A percentile compares a stretch with the other conserved stretches of the same genome.
phyloP scores from a whole-genome alignment of 2,888 invertebrate genomes.

The Drosophila buzzatii region DNA sequence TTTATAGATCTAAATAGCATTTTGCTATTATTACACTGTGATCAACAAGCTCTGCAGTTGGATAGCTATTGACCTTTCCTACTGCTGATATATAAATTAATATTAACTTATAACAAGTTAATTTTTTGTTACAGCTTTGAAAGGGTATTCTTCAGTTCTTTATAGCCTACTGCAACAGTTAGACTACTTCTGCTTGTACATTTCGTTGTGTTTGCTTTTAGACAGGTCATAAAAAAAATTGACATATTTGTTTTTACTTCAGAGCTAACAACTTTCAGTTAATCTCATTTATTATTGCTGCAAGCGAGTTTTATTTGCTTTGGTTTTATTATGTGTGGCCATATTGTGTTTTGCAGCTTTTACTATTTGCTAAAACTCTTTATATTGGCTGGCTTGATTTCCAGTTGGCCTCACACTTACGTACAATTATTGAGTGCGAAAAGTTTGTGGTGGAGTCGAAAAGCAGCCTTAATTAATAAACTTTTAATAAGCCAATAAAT shows the following conservation, averaged over 20 bases:
- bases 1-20: too few species aligned
- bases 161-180: background rate
- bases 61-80: background rate
- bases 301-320: background rate
- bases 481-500: slow-evolving; percentile 45
- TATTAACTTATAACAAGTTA: background rate
- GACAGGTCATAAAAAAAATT: slow-evolving; percentile 1
- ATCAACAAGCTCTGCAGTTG: background rate
- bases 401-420: background rate
- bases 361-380: slow-evolving; percentile 2
- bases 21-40: background rate
- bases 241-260: slow-evolving; percentile 9
- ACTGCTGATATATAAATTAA: too few species aligned
- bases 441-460: slow-evolving; percentile 19
- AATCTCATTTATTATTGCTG: slow-evolving; percentile 2
- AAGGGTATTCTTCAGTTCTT: background rate
- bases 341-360: background rate
- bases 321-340: slow-evolving; percentile 1
- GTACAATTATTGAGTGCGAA: slow-evolving; percentile 6
- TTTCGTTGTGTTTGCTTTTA: background rate
- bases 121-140: background rate
- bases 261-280: slow-evolving; percentile 1
- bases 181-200: background rate
- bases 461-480: slow-evolving; percentile 47
- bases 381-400: background rate